Base-by-base conservation (phyloP, 2,888 invertebrate species). In the Lymantria monacha region DNA sequence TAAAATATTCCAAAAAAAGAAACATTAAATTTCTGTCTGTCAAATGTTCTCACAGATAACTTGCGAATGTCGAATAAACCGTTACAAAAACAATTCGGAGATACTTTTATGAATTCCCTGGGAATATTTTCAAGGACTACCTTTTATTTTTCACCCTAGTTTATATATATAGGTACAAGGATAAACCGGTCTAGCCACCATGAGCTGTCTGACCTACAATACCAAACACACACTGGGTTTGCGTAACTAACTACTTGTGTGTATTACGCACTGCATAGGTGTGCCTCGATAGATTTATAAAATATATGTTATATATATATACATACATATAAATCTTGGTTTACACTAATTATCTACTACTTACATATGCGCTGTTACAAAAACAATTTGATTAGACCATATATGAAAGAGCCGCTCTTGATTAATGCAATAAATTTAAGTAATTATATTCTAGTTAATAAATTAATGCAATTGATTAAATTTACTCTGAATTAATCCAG, bases 161-260 rank as follows among this genome's bases (percentile, higher is more conserved):
- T 46, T 3, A 5, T 22, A 22, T n/a, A n/a, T 2, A 5, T 22
- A 22, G 12, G 46, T 49, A 44, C 49, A 53, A 62, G 63, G 45
- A 42, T 49, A 57, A 77, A 85, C 86, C 79, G 84, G 85, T 85
- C 60, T 9, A 57, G 61, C 68, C 59, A 59, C 76, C 69, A 63
- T 70, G 72, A 67, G 70, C 66, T 59, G 75, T 64, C 52, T 86
- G 87, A 86, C 86, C 85, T 75, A 85, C 83, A 83, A 82, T 74
- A 68, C 70, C 66, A 75, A 74, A 70, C 56, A 52, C 66, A 59
- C 52, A 51, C 49, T 13, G 3, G 49, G 51, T 59, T 85, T 85
- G 76, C 79, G 76, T 69, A 83, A 85, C 51, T 43, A 43, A 48
- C n/a, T n/a, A 57, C 53, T 55, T 56, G 53, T 49, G 49, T 51